Base-by-base conservation (phyloP, 2,888 invertebrate species). In the Lacanobia oleracea region DNA sequence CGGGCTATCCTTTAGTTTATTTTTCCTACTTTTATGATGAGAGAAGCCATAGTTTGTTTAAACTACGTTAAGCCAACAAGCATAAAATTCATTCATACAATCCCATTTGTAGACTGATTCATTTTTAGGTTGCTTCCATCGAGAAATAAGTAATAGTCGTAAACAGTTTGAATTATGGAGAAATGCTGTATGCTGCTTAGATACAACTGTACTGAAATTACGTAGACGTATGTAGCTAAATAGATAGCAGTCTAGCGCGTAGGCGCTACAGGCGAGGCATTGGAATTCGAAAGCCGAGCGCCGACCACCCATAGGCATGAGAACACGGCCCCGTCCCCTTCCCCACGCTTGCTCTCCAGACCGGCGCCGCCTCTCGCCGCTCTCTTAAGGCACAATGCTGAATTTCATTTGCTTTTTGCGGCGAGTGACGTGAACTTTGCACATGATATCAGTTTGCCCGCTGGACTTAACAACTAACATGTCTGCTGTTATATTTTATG, bases 251-350 rank as follows among this genome's bases (percentile, higher is more conserved):
- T 90, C 90, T 91, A 91, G 89, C 90, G 92, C 92, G 95, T 95
- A 95, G 95, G 95, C 95, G 95, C 94, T 93, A 93, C 93, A 92
- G 93, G 93, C 94, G 92, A 94, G 93, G 92, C 94, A 93, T 93
- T 94, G 95, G 96, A 96, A 96, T 96, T 95, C 92, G 95, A 95
- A 95, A 94, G 95, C 95, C 94, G 94, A 94, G 94, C 95, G 93
- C 91, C 93, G 95, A 95, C 95, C 95, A 95, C 95, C 95, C 95
- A 95, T 93, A 94, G 94, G 93, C 95, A 94, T 95, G 95, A 95
- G 95, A 96, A 95, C 95, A 90, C 88, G 92, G 92, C 92, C 91
- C 90, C 92, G 92, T 92, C 92, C 94, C 94, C 93, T 94, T 94
- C 95, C 95, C 94, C 95, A 95, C 95, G 94, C 91, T 87, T 88